A percentile compares a stretch with the other conserved stretches of the same genome.
These are phyloP conservation scores for Propithecus deckenii DNA, from an alignment of 2,797 vertebrate genomes.

Conservation along the genomic window DNA sequence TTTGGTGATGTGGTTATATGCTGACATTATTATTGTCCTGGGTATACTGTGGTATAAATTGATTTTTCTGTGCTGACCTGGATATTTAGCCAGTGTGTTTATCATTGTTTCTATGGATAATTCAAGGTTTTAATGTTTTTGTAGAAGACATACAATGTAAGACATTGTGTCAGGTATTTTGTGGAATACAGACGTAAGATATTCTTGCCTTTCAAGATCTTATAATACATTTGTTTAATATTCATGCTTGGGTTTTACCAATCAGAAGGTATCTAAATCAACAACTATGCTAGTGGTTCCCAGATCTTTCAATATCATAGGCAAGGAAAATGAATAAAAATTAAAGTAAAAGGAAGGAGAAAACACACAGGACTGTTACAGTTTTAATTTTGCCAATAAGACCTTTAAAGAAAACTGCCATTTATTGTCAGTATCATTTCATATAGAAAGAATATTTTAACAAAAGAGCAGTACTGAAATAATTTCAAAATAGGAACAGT, in stretches of 20 bases:
- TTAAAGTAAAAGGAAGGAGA: neutral
- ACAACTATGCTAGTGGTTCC: neutral
- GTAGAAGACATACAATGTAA: neutral
- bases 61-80: neutral
- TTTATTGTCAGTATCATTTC: conserved; percentile 10
- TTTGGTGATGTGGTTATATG: neutral
- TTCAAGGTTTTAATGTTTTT: neutral
- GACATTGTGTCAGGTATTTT: neutral
- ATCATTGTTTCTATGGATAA: conserved; percentile 1
- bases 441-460: neutral
- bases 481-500: neutral
- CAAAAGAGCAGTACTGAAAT: neutral
- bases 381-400: conserved; percentile 22
- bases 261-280: conserved; percentile 2
- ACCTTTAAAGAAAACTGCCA: conserved; percentile 5
- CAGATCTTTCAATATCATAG: neutral
- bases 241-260: neutral
- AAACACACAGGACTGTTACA: neutral
- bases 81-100: neutral
- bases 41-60: neutral
- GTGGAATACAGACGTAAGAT: neutral
- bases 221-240: neutral
- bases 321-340: neutral
- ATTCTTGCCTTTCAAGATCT: neutral
- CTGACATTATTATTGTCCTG: neutral